Percentiles rank a stretch among this genome's conserved stretches.
Evolutionary conservation across 2,113 vertebrate species (phyloP).

Genomic region (Bagarius yarrelli): DNA sequence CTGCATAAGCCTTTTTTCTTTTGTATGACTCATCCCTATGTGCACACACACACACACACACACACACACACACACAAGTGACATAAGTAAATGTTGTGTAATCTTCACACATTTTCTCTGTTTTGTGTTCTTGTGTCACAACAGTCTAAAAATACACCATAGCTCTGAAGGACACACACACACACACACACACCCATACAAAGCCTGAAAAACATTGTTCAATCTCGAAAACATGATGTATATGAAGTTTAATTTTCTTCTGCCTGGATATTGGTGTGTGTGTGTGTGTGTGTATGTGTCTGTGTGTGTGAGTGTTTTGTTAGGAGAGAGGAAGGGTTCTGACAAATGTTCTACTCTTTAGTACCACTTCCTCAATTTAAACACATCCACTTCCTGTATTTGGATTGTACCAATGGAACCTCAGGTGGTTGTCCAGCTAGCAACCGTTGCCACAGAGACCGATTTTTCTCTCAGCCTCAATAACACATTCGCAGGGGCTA

Average conservation of each 20-base stretch:
- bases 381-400: conserved; percentile 52
- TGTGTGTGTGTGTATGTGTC: background rate
- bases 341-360: background rate
- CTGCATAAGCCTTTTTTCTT: too few relatives aligned
- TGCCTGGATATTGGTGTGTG: background rate
- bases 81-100: conserved; percentile 38
- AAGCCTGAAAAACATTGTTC: background rate
- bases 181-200: background rate
- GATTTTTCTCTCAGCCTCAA: conserved; percentile 4
- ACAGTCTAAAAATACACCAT: conserved; percentile 24
- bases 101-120: conserved; percentile 40
- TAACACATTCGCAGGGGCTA: background rate
- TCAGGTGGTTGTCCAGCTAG: conserved; percentile 47
- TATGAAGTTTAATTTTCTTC: background rate
- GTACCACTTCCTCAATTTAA: conserved; percentile 29
- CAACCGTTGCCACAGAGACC: conserved; percentile 44
- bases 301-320: background rate
- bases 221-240: background rate
- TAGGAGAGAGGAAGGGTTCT: background rate
- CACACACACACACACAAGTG: background rate
- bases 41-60: too few relatives aligned
- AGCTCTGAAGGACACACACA: background rate
- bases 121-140: conserved; percentile 9
- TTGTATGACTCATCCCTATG: too few relatives aligned
- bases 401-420: conserved; percentile 48